Percentiles rank a stretch among this genome's conserved stretches.
These are phyloP conservation scores for Xylocopa sonorina DNA, from an alignment of 1,140 invertebrate genomes.

Conservation along the genomic window DNA sequence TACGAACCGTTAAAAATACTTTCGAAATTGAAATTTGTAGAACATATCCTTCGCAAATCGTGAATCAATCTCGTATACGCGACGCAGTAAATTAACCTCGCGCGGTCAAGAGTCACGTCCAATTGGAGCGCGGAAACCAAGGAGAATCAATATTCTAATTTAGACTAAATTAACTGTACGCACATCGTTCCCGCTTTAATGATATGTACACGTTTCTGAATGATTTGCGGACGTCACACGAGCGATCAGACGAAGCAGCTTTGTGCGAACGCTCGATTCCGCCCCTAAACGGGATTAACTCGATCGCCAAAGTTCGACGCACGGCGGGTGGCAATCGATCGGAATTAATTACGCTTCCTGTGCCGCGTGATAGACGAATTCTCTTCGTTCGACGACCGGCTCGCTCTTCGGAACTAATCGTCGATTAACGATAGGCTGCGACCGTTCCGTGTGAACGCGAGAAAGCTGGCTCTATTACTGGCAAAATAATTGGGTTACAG, in stretches of 20 bases:
- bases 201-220: neutral
- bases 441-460: neutral
- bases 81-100: too few relatives aligned
- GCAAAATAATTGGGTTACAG: conserved; percentile 63
- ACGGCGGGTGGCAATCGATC: conserved; percentile 47
- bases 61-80: too few relatives aligned
- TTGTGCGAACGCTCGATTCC: neutral
- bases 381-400: conserved; percentile 6
- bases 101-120: too few relatives aligned
- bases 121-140: too few relatives aligned
- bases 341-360: conserved; percentile 56
- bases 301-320: conserved; percentile 39
- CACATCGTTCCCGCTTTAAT: neutral
- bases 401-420: conserved; percentile 40
- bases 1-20: too few relatives aligned
- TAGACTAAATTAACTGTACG: too few relatives aligned
- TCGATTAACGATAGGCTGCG: conserved; percentile 38
- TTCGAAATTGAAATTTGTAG: too few relatives aligned
- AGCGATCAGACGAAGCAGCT: neutral
- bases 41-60: too few relatives aligned
- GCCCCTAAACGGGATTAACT: conserved; percentile 23
- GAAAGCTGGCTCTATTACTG: conserved; percentile 38
- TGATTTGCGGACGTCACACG: neutral
- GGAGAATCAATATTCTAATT: too few relatives aligned
- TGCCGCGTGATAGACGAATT: conserved; percentile 45